These are phyloP conservation scores for Hirtodrosophila trivittata DNA, from an alignment of 2,888 invertebrate species.

Conservation along the genomic window DNA sequence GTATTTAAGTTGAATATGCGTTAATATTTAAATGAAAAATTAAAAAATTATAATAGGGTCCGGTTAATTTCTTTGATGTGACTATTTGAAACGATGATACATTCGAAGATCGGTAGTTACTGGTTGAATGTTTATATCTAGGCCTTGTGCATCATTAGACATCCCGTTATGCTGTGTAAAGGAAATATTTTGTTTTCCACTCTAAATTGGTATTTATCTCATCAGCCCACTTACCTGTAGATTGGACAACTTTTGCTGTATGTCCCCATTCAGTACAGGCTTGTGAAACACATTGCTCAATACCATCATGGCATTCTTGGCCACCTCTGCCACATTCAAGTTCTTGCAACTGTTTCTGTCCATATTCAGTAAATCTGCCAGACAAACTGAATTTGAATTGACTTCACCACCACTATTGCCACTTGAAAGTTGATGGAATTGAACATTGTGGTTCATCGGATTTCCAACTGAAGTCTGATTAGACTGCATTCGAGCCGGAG, in stretches of 20 bases:
- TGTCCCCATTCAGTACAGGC: slow-evolving; percentile 66
- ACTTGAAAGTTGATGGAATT: not conserved
- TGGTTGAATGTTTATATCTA: slow-evolving; percentile 20
- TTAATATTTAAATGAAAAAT: slow-evolving; percentile 6
- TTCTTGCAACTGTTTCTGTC: not conserved
- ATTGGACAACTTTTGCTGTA: slow-evolving; percentile 72
- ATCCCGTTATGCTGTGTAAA: slow-evolving; percentile 14
- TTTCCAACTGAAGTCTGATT: not conserved
- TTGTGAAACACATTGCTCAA: slow-evolving; percentile 61
- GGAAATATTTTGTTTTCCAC: not conserved
- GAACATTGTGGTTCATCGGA: not conserved
- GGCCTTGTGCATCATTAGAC: slow-evolving; percentile 8
- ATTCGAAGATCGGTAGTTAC: slow-evolving; percentile 18
- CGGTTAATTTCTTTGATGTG: not conserved
- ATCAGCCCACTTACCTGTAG: slow-evolving; percentile 64
- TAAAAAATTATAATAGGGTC: no score
- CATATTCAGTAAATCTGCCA: slow-evolving; percentile 37
- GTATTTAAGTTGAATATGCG: not conserved
- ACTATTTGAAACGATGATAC: slow-evolving; percentile 37
- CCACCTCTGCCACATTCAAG: slow-evolving; percentile 30
- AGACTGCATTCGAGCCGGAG: not conserved
- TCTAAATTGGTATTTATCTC: not conserved
- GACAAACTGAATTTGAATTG: slow-evolving; percentile 6
- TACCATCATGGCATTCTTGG: slow-evolving; percentile 50
- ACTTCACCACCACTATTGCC: no score